Conservation (phyloP, 2,113 vertebrate species). For the Phodopus roborovskii region DNA sequence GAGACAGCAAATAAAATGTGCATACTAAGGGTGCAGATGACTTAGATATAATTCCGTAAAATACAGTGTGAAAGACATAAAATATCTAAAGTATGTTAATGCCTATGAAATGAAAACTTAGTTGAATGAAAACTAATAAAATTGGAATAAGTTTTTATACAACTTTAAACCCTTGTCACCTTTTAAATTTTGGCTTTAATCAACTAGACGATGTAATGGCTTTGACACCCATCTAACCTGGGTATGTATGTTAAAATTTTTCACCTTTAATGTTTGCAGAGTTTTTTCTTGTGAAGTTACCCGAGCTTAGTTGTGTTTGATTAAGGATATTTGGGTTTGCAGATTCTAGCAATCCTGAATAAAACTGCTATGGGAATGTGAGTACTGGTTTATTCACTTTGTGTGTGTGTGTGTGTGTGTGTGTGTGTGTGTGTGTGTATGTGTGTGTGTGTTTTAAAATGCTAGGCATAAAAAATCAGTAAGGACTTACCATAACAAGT, state of each 20-base stretch:
- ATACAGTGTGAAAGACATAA: not conserved
- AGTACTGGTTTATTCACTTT: too few species aligned
- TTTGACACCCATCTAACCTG: not conserved
- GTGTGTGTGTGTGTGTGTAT: too few species aligned
- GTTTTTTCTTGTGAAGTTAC: not conserved
- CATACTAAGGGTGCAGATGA: not conserved
- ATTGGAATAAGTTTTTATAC: not conserved
- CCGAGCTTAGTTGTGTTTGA: not conserved
- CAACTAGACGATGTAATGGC: not conserved
- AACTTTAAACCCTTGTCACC: not conserved
- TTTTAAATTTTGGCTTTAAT: not conserved
- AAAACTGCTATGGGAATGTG: not conserved
- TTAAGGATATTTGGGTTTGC: not conserved
- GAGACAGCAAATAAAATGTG: not conserved
- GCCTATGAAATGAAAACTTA: not conserved
- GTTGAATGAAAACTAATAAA: not conserved
- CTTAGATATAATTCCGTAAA: not conserved
- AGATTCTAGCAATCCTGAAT: not conserved
- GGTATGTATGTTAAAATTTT: not conserved
- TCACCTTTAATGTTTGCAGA: too few species aligned
- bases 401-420: too few species aligned
- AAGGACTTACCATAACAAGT: not conserved
- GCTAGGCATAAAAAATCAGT: not conserved
- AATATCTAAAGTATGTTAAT: not conserved
- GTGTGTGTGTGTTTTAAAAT: not conserved